Conservation (phyloP, 2,113 vertebrate genomes). For the Mohoua ochrocephala region DNA sequence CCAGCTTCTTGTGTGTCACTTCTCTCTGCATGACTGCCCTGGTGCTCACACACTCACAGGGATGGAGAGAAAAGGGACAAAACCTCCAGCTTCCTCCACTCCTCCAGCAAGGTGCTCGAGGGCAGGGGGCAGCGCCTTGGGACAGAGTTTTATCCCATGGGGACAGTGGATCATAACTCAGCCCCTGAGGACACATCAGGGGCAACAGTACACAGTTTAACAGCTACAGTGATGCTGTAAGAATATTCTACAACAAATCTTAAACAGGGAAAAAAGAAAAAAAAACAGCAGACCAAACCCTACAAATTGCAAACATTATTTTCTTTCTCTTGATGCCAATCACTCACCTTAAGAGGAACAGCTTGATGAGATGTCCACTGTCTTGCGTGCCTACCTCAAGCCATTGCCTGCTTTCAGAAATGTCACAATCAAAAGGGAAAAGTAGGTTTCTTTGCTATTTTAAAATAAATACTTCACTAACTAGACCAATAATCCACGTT, state of each 20-base stretch:
- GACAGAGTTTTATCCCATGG: neutral
- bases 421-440: neutral
- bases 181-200: neutral
- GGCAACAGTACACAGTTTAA: neutral
- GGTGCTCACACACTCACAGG: accelerated
- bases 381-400: neutral
- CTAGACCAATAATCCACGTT: neutral
- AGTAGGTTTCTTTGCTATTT: neutral
- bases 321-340: neutral
- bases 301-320: neutral
- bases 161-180: accelerated
- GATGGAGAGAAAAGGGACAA: neutral
- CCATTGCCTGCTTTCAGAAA: neutral
- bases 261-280: neutral
- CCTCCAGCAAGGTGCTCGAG: accelerated
- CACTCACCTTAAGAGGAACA: neutral
- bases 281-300: neutral
- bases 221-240: neutral
- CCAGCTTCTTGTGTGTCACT: neutral
- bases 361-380: neutral
- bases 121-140: neutral
- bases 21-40: neutral
- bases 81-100: neutral
- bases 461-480: neutral
- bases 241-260: neutral